A percentile compares a stretch with the other conserved stretches of the same genome.
Evolutionary conservation across 2,888 invertebrate species (phyloP).

Genomic region (Leptinotarsa haldemani): DNA sequence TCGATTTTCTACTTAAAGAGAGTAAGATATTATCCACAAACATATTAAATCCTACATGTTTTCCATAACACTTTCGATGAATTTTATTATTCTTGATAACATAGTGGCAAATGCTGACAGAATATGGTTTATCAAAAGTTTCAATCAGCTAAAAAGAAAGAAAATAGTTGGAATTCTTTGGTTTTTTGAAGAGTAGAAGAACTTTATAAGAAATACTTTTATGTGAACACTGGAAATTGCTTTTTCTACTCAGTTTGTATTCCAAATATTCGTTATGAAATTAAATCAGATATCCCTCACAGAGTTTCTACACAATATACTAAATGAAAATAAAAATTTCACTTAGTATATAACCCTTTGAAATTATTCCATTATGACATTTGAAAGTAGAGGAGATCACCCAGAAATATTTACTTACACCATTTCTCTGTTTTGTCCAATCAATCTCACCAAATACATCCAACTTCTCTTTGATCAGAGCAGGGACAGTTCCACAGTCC

Average conservation of each 20-base stretch:
- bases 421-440: slow-evolving; percentile 73
- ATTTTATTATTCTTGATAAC: slow-evolving; percentile 84
- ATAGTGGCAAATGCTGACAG: slow-evolving; percentile 92
- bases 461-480: slow-evolving; percentile 81
- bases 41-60: slow-evolving; percentile 95
- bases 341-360: too few relatives aligned
- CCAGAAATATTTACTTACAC: slow-evolving; percentile 50
- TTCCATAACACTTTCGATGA: slow-evolving; percentile 90
- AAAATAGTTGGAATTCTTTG: background rate
- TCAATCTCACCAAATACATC: slow-evolving; percentile 75
- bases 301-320: too few relatives aligned
- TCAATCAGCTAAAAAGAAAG: slow-evolving; percentile 65
- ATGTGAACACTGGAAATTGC: too few relatives aligned
- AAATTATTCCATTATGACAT: too few relatives aligned
- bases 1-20: slow-evolving; percentile 83
- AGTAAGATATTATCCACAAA: slow-evolving; percentile 90
- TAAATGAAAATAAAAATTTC: too few relatives aligned
- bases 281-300: too few relatives aligned
- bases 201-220: too few relatives aligned
- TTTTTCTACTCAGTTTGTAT: too few relatives aligned
- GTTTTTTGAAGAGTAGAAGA: too few relatives aligned
- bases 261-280: too few relatives aligned
- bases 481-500: slow-evolving; percentile 73
- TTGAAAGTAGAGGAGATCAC: background rate
- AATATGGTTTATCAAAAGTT: slow-evolving; percentile 81